Evolutionary conservation across 2,797 vertebrate genomes (phyloP), one percentile per base, ranked within the genome.

Genomic region (Otolemur crassicaudatus): DNA sequence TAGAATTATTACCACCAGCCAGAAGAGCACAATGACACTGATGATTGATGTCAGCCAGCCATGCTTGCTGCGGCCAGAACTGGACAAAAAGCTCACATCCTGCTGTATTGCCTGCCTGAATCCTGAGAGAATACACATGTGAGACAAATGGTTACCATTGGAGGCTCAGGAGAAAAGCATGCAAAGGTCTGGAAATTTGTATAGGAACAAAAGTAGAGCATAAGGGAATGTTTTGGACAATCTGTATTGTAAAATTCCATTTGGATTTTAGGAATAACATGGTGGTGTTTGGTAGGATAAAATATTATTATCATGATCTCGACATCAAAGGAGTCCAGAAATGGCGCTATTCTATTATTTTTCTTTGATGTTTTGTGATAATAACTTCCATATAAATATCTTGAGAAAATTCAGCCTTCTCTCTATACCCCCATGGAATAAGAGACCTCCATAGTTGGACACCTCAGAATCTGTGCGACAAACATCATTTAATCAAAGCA

Each of bases 241-340:
- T 95, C 49, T 34, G 46, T 80, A 5, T 58, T 87, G 4, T 67
- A 65, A 86, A 94, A 90, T 92, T 95, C 25, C 12, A 63, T 73
- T 96, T 95, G 63, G 10, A 65, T 86, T 94, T 96, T 9, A 85
- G 40, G 29, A 91, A 65, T 82, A n/a, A 86, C 94, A 65, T 7
- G 1, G 29, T 69, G 29, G 40, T 86, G 23, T 72, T 88, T 63
- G 37, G n/a, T 69, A 46, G 20, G 73, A 72, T 86, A 70, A 95
- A 90, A 75, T 83, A 19, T 25, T 7, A 73, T 72, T 67, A 25
- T 31, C 56, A 43, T 80, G 56, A 69, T 40, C 23, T 83, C 69
- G 56, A 56, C 58, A 43, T 43, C 76, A 93, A 85, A 91, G 16
- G n/a, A 81, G 75, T 49, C 11, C 49, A 96, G 53, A 90, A 95